These are phyloP conservation scores for Congeria kusceri DNA, from an alignment of 2,888 invertebrate species.

Conservation along the genomic window DNA sequence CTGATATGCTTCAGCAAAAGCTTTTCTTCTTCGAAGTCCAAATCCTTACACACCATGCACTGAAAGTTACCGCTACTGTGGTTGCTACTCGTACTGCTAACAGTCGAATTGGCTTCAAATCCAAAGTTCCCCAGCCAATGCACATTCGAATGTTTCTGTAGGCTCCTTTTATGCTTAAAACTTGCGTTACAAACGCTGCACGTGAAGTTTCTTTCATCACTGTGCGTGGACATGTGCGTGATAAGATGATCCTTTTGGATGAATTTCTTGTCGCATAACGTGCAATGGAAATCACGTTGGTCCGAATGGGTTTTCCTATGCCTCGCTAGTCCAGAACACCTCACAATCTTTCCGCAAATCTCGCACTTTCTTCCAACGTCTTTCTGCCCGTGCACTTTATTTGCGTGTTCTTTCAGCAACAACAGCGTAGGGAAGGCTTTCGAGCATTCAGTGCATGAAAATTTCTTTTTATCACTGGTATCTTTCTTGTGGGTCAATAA, in stretches of 20 bases:
- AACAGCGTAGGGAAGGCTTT: conserved; percentile 45
- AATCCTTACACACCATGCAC: too few relatives aligned
- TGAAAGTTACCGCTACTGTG: too few relatives aligned
- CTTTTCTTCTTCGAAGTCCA: too few relatives aligned
- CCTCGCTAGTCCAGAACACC: conserved; percentile 1
- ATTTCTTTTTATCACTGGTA: conserved; percentile 23
- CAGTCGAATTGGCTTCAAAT: too few relatives aligned
- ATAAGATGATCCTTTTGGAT: conserved; percentile 32
- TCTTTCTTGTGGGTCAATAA: conserved; percentile 29
- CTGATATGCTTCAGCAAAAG: too few relatives aligned
- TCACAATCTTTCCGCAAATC: conserved; percentile 45
- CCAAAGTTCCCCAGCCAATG: too few relatives aligned
- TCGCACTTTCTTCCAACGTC: conserved; percentile 32
- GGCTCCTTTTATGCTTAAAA: conserved; percentile 36
- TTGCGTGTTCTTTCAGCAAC: conserved; percentile 43
- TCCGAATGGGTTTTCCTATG: conserved; percentile 40
- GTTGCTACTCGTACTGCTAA: too few relatives aligned
- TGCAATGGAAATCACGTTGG: conserved; percentile 21
- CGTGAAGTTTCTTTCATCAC: conserved; percentile 19
- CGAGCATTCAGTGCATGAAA: conserved; percentile 47
- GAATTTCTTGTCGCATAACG: conserved; percentile 10
- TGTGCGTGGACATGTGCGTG: conserved; percentile 31
- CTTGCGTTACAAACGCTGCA: conserved; percentile 25
- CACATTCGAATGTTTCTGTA: not conserved
- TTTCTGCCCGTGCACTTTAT: conserved; percentile 46